Evolutionary conservation across 2,888 invertebrate genomes (phyloP).

Genomic region (Nemotelus pantherinus): DNA sequence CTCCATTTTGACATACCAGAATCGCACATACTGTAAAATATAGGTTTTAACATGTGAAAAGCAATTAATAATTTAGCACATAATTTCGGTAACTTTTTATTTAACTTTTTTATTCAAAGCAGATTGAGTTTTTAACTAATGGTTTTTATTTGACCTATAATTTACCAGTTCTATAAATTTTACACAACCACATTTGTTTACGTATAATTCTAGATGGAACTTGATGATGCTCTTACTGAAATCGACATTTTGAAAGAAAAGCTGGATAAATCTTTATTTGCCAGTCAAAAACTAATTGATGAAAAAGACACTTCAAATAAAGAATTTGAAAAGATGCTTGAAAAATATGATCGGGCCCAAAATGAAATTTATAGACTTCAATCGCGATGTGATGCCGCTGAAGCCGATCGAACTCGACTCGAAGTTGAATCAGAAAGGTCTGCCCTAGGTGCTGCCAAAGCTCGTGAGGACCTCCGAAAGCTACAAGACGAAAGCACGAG

Average conservation of each 20-base stretch:
- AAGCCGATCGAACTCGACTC: conserved; percentile 86
- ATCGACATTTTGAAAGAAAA: conserved; percentile 89
- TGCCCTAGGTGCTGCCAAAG: conserved; percentile 79
- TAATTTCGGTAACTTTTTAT: too few species aligned
- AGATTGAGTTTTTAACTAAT: too few species aligned
- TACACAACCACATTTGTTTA: too few species aligned
- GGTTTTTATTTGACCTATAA: too few species aligned
- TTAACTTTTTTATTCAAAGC: too few species aligned
- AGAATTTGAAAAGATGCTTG: conserved; percentile 91
- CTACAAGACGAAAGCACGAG: conserved; percentile 86
- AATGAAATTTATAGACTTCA: conserved; percentile 89
- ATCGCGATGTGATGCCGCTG: conserved; percentile 85
- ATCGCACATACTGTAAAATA: too few species aligned
- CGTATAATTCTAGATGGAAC: conserved; percentile 79
- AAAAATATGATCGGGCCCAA: conserved; percentile 92
- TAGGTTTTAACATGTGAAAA: too few species aligned
- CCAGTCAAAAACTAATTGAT: conserved; percentile 84
- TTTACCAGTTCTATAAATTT: too few species aligned
- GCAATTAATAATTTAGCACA: too few species aligned
- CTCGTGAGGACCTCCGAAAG: conserved; percentile 86
- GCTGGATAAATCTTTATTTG: conserved; percentile 85
- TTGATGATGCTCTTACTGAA: conserved; percentile 86
- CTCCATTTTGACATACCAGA: too few species aligned
- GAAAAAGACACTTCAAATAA: conserved; percentile 89
- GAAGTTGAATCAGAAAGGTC: conserved; percentile 89